Percentiles rank a stretch among this genome's conserved stretches.
These are phyloP conservation scores for Drosophila buzzatii DNA, from an alignment of 2,888 invertebrate species.

Conservation along the genomic window DNA sequence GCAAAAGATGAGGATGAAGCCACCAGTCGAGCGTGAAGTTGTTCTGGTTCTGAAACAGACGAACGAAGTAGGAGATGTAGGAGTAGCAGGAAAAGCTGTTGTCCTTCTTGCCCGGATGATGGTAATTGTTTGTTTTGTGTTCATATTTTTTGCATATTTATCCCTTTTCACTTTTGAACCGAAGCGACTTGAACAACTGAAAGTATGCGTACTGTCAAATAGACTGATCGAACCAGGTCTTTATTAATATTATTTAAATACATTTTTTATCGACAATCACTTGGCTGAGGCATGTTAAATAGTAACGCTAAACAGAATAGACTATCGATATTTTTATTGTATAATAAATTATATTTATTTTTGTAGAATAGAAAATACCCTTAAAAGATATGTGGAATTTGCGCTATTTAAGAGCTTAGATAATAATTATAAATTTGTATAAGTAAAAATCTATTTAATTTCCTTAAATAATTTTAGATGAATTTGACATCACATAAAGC, in stretches of 20 bases:
- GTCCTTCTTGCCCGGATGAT: slow-evolving; percentile 54
- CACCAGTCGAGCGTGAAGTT: slow-evolving; percentile 32
- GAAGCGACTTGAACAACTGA: neutral
- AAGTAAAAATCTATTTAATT: too few relatives aligned
- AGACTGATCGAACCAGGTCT: slow-evolving; percentile 11
- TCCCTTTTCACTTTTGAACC: slow-evolving; percentile 16
- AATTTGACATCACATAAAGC: too few relatives aligned
- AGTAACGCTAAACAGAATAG: slow-evolving; percentile 12
- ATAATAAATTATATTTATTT: neutral
- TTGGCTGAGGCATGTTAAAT: slow-evolving; percentile 22
- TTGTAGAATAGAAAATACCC: neutral
- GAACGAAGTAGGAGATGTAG: neutral
- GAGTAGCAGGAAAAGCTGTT: slow-evolving; percentile 30
- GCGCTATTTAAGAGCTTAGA: neutral
- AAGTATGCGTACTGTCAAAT: slow-evolving; percentile 2
- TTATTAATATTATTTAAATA: neutral
- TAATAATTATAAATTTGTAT: neutral
- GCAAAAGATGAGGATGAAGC: slow-evolving; percentile 61
- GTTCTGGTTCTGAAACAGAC: slow-evolving; percentile 7
- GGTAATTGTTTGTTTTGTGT: slow-evolving; percentile 68
- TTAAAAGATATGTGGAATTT: neutral
- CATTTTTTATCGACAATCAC: slow-evolving; percentile 9
- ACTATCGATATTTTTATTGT: neutral
- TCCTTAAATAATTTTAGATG: too few relatives aligned
- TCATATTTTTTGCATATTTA: slow-evolving; percentile 59